These are phyloP conservation scores for Mormyrus iriodes DNA, from an alignment of 2,113 vertebrate genomes.

Conservation along the genomic window DNA sequence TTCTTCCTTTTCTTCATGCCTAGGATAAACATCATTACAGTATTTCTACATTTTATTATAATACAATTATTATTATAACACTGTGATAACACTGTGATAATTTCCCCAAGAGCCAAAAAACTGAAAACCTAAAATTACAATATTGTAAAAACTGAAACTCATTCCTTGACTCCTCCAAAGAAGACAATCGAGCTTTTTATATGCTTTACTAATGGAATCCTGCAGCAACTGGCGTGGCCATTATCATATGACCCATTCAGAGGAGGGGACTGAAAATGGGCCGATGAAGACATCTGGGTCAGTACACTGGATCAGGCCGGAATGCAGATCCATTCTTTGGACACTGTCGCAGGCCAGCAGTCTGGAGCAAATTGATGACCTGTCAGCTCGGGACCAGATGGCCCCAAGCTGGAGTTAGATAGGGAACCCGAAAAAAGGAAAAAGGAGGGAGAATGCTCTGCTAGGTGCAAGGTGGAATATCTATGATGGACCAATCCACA, in stretches of 20 bases:
- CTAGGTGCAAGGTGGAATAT: neutral
- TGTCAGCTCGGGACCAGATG: neutral
- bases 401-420: neutral
- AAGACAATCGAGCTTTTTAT: neutral
- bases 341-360: neutral
- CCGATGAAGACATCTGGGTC: neutral
- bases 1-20: neutral
- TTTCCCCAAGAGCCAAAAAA: neutral
- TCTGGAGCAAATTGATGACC: neutral
- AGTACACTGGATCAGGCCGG: neutral
- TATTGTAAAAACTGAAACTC: neutral
- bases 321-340: neutral
- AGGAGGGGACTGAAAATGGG: neutral
- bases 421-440: neutral
- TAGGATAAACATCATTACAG: neutral
- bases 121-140: neutral
- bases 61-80: too few species aligned
- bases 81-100: neutral
- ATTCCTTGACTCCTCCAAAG: neutral
- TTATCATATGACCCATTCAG: neutral
- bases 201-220: neutral
- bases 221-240: neutral
- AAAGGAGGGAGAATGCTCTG: neutral
- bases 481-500: neutral
- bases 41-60: neutral